Evolutionary conservation across 1,140 invertebrate species (phyloP).

Genomic region (Brachionus plicatilis): DNA sequence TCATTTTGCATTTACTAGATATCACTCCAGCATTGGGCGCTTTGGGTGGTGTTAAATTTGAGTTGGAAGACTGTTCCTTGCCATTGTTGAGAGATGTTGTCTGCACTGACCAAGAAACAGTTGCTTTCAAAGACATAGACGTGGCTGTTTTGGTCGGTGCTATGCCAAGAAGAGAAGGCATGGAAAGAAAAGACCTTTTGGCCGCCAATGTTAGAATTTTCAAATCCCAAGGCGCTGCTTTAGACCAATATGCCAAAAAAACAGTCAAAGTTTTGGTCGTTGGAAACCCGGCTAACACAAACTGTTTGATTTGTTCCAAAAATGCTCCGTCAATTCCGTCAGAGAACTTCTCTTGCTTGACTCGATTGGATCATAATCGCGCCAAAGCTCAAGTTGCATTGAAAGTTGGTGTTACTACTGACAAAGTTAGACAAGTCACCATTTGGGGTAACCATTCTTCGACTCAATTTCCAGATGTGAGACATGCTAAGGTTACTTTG

Average conservation of each 20-base stretch:
- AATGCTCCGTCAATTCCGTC: constrained; percentile 87
- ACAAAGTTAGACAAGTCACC: constrained; percentile 78
- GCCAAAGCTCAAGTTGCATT: constrained; percentile 71
- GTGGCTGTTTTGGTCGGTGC: constrained; percentile 96
- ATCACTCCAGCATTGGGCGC: constrained; percentile 90
- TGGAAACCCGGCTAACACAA: constrained; percentile 98
- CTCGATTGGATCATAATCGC: constrained; percentile 93
- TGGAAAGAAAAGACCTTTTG: constrained; percentile 93
- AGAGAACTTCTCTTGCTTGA: constrained; percentile 96
- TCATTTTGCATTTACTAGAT: constrained; percentile 86
- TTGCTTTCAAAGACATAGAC: constrained; percentile 89
- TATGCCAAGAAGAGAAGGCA: constrained; percentile 95
- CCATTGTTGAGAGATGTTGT: constrained; percentile 68
- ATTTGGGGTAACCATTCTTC: constrained; percentile 99
- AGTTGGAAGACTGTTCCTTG: constrained; percentile 88
- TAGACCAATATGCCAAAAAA: constrained; percentile 87
- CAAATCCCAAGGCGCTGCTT: constrained; percentile 81
- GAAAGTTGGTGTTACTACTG: constrained; percentile 61
- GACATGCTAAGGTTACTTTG: constrained; percentile 64
- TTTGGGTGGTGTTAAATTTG: constrained; percentile 92
- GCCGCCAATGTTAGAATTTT: constrained; percentile 98
- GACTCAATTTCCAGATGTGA: constrained; percentile 93
- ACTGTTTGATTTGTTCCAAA: constrained; percentile 88
- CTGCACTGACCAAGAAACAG: constrained; percentile 75
- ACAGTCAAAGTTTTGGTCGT: constrained; percentile 92